Evolutionary conservation across 1,140 invertebrate species (phyloP).

Genomic region (Drosophila takahashii): DNA sequence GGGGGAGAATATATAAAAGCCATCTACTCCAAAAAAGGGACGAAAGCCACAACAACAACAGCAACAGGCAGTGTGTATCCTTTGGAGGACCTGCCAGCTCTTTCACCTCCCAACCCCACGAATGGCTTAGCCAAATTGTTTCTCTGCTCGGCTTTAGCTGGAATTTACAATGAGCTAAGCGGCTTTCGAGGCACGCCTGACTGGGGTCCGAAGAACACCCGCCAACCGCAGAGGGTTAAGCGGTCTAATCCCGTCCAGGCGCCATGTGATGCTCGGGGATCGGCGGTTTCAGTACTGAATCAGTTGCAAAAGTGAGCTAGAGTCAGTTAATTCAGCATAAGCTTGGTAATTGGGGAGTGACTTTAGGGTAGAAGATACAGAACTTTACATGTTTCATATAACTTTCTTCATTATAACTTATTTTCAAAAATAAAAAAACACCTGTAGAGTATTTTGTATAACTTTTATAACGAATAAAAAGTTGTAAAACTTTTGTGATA

Average conservation of each 20-base stretch:
- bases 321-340: constrained; percentile 3
- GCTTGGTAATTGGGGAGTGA: neutral
- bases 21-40: neutral
- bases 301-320: constrained; percentile 3
- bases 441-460: neutral
- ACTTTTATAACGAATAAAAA: too few species aligned
- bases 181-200: constrained; percentile 55
- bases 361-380: neutral
- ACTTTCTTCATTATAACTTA: neutral
- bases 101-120: neutral
- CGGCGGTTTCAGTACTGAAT: neutral
- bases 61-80: constrained; percentile 66
- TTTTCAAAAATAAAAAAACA: neutral
- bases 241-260: constrained; percentile 9
- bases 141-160: constrained; percentile 57
- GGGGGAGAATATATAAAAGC: constrained; percentile 33
- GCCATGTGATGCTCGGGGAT: constrained; percentile 14
- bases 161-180: constrained; percentile 75
- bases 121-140: constrained; percentile 54
- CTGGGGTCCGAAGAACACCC: constrained; percentile 8
- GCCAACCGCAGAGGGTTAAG: constrained; percentile 41
- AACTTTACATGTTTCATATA: neutral
- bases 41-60: constrained; percentile 27
- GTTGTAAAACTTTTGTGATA: too few species aligned
- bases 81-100: constrained; percentile 4